Conservation (phyloP, 2,888 invertebrate genomes). For the Onthophagus sagittarius region DNA sequence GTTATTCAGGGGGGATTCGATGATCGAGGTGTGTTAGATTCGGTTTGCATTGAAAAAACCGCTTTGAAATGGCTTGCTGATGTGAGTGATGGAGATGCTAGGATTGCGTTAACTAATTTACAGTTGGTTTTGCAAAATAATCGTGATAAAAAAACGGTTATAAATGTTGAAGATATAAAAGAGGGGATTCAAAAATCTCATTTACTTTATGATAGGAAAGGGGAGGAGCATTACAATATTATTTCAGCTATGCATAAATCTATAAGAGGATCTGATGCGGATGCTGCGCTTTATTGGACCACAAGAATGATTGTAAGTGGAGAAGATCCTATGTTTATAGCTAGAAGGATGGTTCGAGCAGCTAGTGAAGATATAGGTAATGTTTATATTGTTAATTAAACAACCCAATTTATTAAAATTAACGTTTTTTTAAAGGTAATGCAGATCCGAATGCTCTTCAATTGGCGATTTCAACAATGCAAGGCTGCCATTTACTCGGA, state of each 20-base stretch:
- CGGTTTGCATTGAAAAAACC: conserved; percentile 51
- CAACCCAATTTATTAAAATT: no score
- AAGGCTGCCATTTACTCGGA: conserved; percentile 75
- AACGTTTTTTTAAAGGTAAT: conserved; percentile 51
- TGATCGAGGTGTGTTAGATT: not conserved
- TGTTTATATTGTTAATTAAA: not conserved
- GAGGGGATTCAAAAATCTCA: conserved; percentile 70
- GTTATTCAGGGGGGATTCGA: conserved; percentile 24
- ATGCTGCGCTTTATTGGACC: conserved; percentile 79
- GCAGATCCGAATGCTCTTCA: conserved; percentile 63
- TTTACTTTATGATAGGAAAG: conserved; percentile 71
- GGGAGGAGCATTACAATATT: conserved; percentile 80
- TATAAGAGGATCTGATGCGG: conserved; percentile 74
- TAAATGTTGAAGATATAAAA: conserved; percentile 65
- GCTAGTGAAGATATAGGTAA: conserved; percentile 77
- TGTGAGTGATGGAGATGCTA: conserved; percentile 78
- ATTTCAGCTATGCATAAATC: conserved; percentile 82
- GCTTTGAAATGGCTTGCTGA: conserved; percentile 69
- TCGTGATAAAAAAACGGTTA: conserved; percentile 44
- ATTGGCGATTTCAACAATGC: conserved; percentile 70
- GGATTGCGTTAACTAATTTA: conserved; percentile 71
- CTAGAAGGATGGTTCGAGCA: conserved; percentile 67
- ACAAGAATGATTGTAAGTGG: conserved; percentile 75
- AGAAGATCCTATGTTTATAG: conserved; percentile 76
- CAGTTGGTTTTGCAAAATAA: conserved; percentile 65